phyloP scores from a whole-genome alignment of 2,797 vertebrate genomes.

The Diplodus puntazzo region DNA sequence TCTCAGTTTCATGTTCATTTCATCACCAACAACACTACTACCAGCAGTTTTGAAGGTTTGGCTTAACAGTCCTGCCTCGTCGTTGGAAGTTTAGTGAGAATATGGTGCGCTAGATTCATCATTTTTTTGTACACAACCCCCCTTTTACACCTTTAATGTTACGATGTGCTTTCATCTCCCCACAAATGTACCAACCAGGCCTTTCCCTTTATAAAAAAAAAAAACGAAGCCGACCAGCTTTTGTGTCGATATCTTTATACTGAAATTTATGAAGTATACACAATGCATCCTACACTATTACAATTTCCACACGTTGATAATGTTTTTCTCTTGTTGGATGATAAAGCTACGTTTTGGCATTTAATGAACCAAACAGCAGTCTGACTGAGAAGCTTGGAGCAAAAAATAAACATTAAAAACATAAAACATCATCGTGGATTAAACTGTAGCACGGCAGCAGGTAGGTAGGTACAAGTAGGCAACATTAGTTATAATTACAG shows the following conservation, averaged over 20 bases:
- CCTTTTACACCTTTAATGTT: not conserved
- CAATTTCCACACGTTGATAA: conserved; percentile 92
- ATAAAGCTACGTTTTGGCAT: conserved; percentile 91
- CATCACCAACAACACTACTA: not conserved
- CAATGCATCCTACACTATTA: conserved; percentile 95
- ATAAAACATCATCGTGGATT: conserved; percentile 76
- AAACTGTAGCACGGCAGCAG: conserved; percentile 85
- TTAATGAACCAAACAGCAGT: conserved; percentile 88
- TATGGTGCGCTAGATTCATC: not conserved
- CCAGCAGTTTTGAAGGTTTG: not conserved
- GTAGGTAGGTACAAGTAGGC: conserved; percentile 85
- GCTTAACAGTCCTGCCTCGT: not conserved
- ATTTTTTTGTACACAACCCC: not conserved
- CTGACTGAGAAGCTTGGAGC: conserved; percentile 85
- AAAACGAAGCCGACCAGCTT: conserved; percentile 16
- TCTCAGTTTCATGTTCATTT: not conserved
- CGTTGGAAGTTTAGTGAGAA: not conserved
- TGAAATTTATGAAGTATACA: conserved; percentile 95
- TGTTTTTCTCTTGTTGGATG: conserved; percentile 83
- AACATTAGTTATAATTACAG: conserved; percentile 91
- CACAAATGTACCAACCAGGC: not conserved
- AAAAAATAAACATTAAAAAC: conserved; percentile 57
- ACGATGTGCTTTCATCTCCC: not conserved
- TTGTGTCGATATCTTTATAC: conserved; percentile 89
- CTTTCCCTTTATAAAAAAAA: not conserved